Base-by-base conservation (phyloP, 2,888 invertebrate species). In the Drosophila fungiperda region DNA sequence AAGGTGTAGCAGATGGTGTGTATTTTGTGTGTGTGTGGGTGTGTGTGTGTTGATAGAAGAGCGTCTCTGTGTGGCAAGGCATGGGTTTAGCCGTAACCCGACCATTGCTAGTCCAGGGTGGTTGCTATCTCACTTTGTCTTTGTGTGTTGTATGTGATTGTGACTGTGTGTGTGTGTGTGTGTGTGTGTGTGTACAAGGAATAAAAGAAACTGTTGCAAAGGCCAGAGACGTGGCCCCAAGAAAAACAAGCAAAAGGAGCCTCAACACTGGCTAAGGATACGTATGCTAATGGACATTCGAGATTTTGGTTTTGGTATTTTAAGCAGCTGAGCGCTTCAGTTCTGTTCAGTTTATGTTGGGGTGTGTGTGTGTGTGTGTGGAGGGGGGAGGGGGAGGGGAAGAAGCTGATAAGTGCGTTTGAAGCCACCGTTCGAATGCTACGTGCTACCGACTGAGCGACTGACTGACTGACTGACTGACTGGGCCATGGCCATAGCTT, bases 201-300 rank as follows among this genome's bases (percentile, higher is more conserved):
- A 72, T 80, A 81, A 76, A 76, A 76, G 65, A 67, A 76, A 71
- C 71, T 66, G 66, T 58, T 70, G 68, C 68, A 67, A 76, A 76
- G 76, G 70, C 76, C 76, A 79, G 53, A 73, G 73, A 79, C 77
- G 78, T 80, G 78, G 78, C 73, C 64, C 38, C 26, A 54, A 54
- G 29, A 40, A 57, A 67, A 66, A 57, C 59, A 32, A 50, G 32
- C 36, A 68, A 48, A 35, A 63, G 72, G 64, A 59, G 49, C 60
- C 58, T 17, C 29, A 20, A 32, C 36, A 52, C 54, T 63, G 64
- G 20, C 78, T 48, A 29, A 57, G 75, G 50, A 73, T 80, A 66
- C 88, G 90, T 89, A 89, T 89, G 90, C 90, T 89, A 89, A 89
- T 89, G 90, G 89, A 88, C 89, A 89, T 90, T 90, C 82, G 90